Evolutionary conservation across 2,888 invertebrate genomes (phyloP), one percentile per base, ranked within the genome.

Genomic region (Rhaphigaster nebulosa): DNA sequence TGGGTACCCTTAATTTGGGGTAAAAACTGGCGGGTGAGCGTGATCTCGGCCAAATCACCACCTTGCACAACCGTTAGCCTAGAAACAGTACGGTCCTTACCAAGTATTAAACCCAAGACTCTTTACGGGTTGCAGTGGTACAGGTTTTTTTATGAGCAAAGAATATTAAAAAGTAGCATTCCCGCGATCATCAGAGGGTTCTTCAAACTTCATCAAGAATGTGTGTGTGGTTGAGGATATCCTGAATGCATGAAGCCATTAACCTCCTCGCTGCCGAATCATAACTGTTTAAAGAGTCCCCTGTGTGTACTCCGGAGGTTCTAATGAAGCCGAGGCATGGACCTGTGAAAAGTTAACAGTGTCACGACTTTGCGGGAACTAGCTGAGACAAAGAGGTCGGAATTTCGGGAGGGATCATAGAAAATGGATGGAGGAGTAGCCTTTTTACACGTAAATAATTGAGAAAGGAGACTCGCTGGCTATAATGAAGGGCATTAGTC

Each of bases 391-490:
- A 87, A 87, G 87, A 56, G 87, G 54, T 52, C 34, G 41, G n/a
- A 65, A 65, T 38, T 76, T 29, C 87, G 18, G 88, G 60, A 12
- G 34, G 60, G 54, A 65, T 88, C 65, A 88, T 88, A 2, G 38
- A 88, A 88, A 88, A 88, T 88, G 88, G 60, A 88, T 88, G 88
- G 15, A 26, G 41, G n/a, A 26, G 65, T 2, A 65, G 41, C 88
- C 88, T 88, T 88, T 88, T 88, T 88, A 41, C 60, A 88, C 13
- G 41, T 88, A 41, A 88, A 88, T 88, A 60, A 88, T 88, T 88
- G 56, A 88, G 88, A 56, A 8, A 23, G 26, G 56, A 20, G 52
- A 52, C 87, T 34, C 29, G 56, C 3, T 34, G 56, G 13, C 41
- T 41, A 41, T 88, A 88, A 88, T 88, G 65, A 88, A 88, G 56